phyloP scores from a whole-genome alignment of 2,888 invertebrate species.

The Cheilosia soror region DNA sequence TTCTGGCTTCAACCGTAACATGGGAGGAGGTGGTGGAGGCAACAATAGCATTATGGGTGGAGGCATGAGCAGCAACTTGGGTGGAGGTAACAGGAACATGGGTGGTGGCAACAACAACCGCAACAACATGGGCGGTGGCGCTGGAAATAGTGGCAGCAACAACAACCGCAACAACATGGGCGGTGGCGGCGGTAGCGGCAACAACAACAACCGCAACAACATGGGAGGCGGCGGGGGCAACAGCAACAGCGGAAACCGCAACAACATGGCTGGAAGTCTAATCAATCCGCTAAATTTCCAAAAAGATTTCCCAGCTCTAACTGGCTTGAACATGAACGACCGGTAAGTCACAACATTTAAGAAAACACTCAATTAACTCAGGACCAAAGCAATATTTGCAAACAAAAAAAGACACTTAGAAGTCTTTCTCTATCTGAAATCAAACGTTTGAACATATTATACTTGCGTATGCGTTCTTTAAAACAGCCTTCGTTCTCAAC shows the following conservation, averaged over 20 bases:
- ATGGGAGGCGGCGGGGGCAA: constrained; percentile 77
- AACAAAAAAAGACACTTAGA: constrained; percentile 6
- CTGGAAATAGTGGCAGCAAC: constrained; percentile 42
- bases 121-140: constrained; percentile 76
- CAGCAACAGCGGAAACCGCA: constrained; percentile 76
- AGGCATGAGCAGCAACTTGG: constrained; percentile 55
- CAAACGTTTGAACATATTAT: constrained; percentile 12
- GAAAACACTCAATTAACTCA: neutral
- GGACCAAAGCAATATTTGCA: constrained; percentile 2
- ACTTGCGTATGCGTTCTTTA: constrained; percentile 38
- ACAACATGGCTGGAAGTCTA: constrained; percentile 59
- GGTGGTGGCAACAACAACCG: constrained; percentile 81
- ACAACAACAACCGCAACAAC: constrained; percentile 77
- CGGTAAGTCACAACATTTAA: constrained; percentile 51
- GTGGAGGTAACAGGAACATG: constrained; percentile 78
- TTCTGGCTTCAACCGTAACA: constrained; percentile 31
- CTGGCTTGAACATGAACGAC: constrained; percentile 60
- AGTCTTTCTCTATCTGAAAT: constrained; percentile 34
- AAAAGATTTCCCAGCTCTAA: constrained; percentile 81
- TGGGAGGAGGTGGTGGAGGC: constrained; percentile 77
- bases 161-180: constrained; percentile 37
- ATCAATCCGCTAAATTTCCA: constrained; percentile 78
- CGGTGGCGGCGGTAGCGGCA: constrained; percentile 47
- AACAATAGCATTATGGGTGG: constrained; percentile 77
- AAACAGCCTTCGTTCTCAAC: constrained; percentile 23